phyloP scores from a whole-genome alignment of 2,888 invertebrate genomes.

The Watsonalla binaria region DNA sequence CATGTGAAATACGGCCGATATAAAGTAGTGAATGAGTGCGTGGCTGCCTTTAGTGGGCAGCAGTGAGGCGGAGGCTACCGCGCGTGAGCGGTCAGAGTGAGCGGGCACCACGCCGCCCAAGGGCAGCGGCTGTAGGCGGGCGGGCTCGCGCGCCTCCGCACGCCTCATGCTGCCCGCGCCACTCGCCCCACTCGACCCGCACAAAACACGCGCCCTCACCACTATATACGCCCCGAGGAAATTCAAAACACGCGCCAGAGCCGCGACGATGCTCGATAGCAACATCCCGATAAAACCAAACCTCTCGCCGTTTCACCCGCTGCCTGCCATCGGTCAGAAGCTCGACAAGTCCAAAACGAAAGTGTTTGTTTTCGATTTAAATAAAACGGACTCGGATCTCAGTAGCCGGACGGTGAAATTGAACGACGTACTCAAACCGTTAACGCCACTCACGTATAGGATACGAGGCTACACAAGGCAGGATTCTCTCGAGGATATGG shows the following conservation, averaged over 20 bases:
- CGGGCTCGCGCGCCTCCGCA: slow-evolving; percentile 50
- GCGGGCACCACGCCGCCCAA: slow-evolving; percentile 39
- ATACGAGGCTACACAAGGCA: slow-evolving; percentile 51
- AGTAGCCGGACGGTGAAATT: slow-evolving; percentile 37
- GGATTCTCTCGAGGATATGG: slow-evolving; percentile 36
- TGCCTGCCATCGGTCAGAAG: slow-evolving; percentile 70
- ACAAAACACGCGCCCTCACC: slow-evolving; percentile 65
- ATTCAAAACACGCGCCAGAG: slow-evolving; percentile 54
- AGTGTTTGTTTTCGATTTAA: slow-evolving; percentile 62
- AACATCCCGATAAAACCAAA: slow-evolving; percentile 53
- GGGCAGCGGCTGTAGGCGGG: slow-evolving; percentile 58
- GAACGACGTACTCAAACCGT: slow-evolving; percentile 60
- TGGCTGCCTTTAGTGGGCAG: slow-evolving; percentile 32
- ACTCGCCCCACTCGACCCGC: slow-evolving; percentile 62
- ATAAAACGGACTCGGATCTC: slow-evolving; percentile 33
- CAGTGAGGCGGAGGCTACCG: slow-evolving; percentile 26
- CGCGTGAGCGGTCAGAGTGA: slow-evolving; percentile 8
- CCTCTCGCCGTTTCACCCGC: slow-evolving; percentile 66
- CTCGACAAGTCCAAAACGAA: slow-evolving; percentile 53
- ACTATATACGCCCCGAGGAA: slow-evolving; percentile 72
- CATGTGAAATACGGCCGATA: neutral
- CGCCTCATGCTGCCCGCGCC: slow-evolving; percentile 64
- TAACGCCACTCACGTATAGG: slow-evolving; percentile 48
- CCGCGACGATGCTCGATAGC: slow-evolving; percentile 69
- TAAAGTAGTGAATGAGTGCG: slow-evolving; percentile 5